Evolutionary conservation across 2,113 vertebrate species (phyloP), one percentile per base, ranked within the genome.

Genomic region (Bungarus multicinctus): DNA sequence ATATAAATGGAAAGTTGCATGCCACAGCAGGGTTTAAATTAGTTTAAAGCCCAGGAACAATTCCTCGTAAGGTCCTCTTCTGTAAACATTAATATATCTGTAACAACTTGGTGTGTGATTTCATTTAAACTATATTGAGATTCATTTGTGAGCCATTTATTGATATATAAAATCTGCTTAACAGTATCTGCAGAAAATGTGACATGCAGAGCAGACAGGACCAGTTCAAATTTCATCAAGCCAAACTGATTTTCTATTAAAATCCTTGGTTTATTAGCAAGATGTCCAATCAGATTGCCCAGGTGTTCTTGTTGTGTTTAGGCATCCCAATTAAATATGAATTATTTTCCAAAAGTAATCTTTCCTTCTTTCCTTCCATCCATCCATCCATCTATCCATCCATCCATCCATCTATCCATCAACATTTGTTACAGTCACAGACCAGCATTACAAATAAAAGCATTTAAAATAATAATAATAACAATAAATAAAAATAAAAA

Each of bases 271-370:
- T 34, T n/a, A n/a, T 87, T 52, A 45, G 5, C 47, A 85, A 85
- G 47, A 10, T 11, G n/a, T 27, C 34, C 55, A 1, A 86, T n/a
- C 12, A 10, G 18, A 50, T 87, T n/a, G 7, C 43, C 89, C 2
- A 85, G 43, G 39, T 89, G 50, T n/a, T 87, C 30, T 57, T 94
- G 94, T 18, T 54, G 54, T 74, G 43, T 88, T 90, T 58, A 86
- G 10, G 23, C 0, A 54, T 39, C 89, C 0, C 92, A 87, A 88
- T 22, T 95, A 60, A 81, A 93, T 95, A 94, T 23, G n/a, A 25
- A 74, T 27, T 58, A 12, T 64, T 89, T 39, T 92, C 45, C 52
- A 81, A 39, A 81, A 20, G 74, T 22, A 81, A 22, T 39, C 5
- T 4, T 2, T 64, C 58, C 25, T 27, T 27, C 57, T 3, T 27